phyloP scores from a whole-genome alignment of 1,140 invertebrate species.

The Drosophila fuyamai region DNA sequence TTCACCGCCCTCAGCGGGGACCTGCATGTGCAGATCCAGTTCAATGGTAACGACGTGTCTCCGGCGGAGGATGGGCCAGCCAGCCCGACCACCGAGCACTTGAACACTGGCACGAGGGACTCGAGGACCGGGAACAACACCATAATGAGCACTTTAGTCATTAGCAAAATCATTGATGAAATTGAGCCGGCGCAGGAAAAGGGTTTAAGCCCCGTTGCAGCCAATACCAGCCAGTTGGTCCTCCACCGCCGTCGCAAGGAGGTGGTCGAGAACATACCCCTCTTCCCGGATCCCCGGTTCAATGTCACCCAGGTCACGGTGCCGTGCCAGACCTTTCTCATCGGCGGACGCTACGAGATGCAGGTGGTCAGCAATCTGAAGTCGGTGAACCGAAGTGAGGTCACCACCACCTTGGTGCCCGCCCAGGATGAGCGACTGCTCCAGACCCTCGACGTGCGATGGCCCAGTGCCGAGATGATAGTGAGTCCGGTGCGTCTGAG shows the following conservation, averaged over 20 bases:
- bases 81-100: conserved; percentile 45
- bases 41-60: conserved; percentile 52
- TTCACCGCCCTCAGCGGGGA: conserved; percentile 88
- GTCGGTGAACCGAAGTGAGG: conserved; percentile 46
- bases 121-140: conserved; percentile 52
- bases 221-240: conserved; percentile 41
- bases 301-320: conserved; percentile 83
- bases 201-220: not conserved
- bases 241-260: conserved; percentile 78
- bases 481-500: conserved; percentile 90
- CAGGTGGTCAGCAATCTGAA: conserved; percentile 75
- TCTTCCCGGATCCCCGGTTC: conserved; percentile 76
- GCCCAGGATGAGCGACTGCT: conserved; percentile 70
- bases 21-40: conserved; percentile 86
- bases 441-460: conserved; percentile 88
- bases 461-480: conserved; percentile 90
- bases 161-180: conserved; percentile 84
- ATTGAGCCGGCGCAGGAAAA: conserved; percentile 3
- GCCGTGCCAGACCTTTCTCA: conserved; percentile 76
- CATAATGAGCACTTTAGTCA: conserved; percentile 84
- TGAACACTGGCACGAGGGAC: conserved; percentile 47
- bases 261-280: conserved; percentile 76
- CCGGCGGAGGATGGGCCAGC: conserved; percentile 12
- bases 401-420: conserved; percentile 75
- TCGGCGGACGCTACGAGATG: conserved; percentile 78